A percentile compares a stretch with the other conserved stretches of the same genome.
Evolutionary conservation across 64 coral and sea anemone genomes (phyloP).

Genomic region (Actinia equina): DNA sequence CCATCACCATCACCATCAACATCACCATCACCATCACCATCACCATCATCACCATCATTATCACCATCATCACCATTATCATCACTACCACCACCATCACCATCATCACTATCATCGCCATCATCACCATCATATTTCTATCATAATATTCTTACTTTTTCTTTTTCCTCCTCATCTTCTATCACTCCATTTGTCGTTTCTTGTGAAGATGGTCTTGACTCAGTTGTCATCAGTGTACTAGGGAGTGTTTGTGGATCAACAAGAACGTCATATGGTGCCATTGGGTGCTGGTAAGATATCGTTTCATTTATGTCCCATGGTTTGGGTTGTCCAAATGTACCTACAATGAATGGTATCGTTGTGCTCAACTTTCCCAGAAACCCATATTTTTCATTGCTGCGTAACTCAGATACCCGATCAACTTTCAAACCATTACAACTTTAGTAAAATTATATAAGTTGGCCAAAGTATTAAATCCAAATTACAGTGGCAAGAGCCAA

Average conservation of each 20-base stretch:
- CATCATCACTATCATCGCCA: too few relatives aligned
- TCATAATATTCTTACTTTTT: not conserved
- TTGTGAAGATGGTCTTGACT: not conserved
- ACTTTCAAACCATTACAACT: too few relatives aligned
- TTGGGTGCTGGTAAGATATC: conserved; percentile 83
- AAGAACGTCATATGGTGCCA: conserved; percentile 97
- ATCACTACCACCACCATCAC: not conserved
- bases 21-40: too few relatives aligned
- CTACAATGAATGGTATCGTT: conserved; percentile 25
- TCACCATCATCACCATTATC: too few relatives aligned
- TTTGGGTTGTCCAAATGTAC: conserved; percentile 97
- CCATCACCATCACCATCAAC: too few relatives aligned
- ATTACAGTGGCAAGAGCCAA: too few relatives aligned
- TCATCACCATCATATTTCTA: not conserved
- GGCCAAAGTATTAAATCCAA: too few relatives aligned
- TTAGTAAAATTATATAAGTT: too few relatives aligned
- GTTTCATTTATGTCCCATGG: conserved; percentile 90
- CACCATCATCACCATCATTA: too few relatives aligned
- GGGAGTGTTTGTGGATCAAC: conserved; percentile 88
- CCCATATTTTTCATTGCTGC: too few relatives aligned
- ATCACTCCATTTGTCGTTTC: not conserved
- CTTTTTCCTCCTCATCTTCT: conserved; percentile 17
- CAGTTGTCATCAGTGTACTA: conserved; percentile 8
- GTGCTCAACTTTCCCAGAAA: too few relatives aligned
- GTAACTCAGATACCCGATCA: too few relatives aligned